phyloP scores from a whole-genome alignment of 2,113 vertebrate species.

The Beaufortia kweichowensis region DNA sequence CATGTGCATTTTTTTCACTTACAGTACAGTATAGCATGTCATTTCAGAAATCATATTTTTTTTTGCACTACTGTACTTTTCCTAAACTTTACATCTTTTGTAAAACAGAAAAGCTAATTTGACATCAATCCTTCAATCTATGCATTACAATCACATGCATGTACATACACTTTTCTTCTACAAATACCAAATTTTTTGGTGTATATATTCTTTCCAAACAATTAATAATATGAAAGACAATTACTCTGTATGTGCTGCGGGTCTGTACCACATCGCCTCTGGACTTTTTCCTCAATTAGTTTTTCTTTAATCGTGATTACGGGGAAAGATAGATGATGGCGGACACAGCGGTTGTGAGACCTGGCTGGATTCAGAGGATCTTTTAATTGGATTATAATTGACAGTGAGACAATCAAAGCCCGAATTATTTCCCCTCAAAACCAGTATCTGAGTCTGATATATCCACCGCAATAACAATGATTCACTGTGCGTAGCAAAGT shows the following conservation, averaged over 20 bases:
- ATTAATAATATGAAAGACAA: too few species aligned
- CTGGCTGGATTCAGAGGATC: conserved; percentile 21
- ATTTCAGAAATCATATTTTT: too few species aligned
- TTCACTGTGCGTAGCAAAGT: conserved; percentile 17
- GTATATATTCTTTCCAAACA: too few species aligned
- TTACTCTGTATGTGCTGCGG: not conserved
- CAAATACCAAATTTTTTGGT: too few species aligned
- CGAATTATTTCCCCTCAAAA: conserved; percentile 24
- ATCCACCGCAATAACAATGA: conserved; percentile 18
- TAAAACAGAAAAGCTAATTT: too few species aligned
- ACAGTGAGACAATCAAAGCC: conserved; percentile 20
- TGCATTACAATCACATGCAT: too few species aligned
- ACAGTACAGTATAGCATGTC: not conserved
- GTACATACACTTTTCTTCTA: too few species aligned
- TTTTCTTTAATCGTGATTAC: conserved; percentile 21
- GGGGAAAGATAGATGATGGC: not conserved
- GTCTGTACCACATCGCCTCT: not conserved
- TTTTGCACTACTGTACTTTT: too few species aligned
- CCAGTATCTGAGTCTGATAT: not conserved
- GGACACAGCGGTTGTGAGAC: conserved; percentile 15
- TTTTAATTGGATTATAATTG: conserved; percentile 48
- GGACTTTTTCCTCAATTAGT: conserved; percentile 1
- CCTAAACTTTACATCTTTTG: too few species aligned
- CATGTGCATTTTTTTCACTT: not conserved
- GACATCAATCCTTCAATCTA: too few species aligned